Percentiles rank a stretch among this genome's conserved stretches.
Evolutionary conservation across 2,113 vertebrate genomes (phyloP).

Genomic region (Eurypyga helias): DNA sequence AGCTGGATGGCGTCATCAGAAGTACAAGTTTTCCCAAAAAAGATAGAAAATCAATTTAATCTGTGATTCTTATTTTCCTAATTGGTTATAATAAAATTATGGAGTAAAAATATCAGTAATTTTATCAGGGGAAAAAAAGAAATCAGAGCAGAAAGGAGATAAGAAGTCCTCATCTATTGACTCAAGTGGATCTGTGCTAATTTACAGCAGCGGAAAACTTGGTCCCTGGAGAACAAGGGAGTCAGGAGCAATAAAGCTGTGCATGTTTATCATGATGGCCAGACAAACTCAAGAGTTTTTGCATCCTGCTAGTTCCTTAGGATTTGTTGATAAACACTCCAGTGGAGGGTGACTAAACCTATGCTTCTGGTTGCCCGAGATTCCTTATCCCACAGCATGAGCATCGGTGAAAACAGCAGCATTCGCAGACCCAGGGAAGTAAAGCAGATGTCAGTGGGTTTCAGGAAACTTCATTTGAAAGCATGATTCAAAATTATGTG

Average conservation of each 20-base stretch:
- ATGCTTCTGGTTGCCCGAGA: neutral
- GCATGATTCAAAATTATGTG: neutral
- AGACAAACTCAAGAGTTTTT: neutral
- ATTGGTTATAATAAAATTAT: neutral
- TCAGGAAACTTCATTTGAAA: neutral
- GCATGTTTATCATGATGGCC: neutral
- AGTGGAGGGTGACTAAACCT: neutral
- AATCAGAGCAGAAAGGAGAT: neutral
- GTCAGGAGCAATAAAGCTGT: neutral
- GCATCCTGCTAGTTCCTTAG: neutral
- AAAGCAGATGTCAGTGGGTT: neutral
- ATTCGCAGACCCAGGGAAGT: neutral
- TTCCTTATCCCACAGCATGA: neutral
- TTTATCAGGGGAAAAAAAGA: neutral
- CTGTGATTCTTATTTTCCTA: neutral
- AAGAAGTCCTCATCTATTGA: neutral
- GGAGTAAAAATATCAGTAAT: neutral
- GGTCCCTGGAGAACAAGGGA: neutral
- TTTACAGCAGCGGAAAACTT: neutral
- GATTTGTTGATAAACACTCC: neutral
- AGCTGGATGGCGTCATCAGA: neutral
- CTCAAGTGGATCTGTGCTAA: rapidly evolving
- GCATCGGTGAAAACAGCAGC: neutral
- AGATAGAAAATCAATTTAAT: neutral
- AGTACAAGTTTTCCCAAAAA: neutral